These are phyloP conservation scores for Hiodon alosoides DNA, from an alignment of 2,113 vertebrate genomes.

Conservation along the genomic window DNA sequence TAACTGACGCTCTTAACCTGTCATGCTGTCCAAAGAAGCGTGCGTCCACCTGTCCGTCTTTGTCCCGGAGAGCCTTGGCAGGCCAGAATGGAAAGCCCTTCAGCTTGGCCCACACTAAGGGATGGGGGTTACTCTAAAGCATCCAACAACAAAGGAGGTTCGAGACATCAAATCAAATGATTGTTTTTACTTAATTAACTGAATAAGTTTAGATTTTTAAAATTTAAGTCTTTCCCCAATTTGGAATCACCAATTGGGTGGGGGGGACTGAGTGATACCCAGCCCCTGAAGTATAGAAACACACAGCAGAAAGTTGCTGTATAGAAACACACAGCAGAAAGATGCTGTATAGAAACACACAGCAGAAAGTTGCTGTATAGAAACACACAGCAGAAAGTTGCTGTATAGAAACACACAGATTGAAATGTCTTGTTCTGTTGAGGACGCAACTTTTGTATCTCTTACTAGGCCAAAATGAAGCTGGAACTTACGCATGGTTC, in stretches of 20 bases:
- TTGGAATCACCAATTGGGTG: not conserved
- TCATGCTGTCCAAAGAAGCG: constrained; percentile 98
- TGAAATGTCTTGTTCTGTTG: not conserved
- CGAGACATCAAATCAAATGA: no score
- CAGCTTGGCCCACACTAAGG: constrained; percentile 96
- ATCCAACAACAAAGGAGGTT: constrained; percentile 27
- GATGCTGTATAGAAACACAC: no score
- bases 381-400: no score
- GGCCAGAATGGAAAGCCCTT: constrained; percentile 99
- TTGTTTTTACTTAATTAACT: no score
- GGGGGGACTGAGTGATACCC: no score
- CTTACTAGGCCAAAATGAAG: not conserved
- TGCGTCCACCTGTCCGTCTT: constrained; percentile 95
- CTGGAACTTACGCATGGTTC: constrained; percentile 91
- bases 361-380: not conserved
- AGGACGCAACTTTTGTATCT: no score
- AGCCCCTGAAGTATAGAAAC: no score
- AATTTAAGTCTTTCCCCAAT: not conserved
- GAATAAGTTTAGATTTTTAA: no score
- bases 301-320: no score
- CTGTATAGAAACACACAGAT: not conserved
- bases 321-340: no score
- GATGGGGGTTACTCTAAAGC: constrained; percentile 92
- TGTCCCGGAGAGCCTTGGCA: constrained; percentile 94
- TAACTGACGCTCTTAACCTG: constrained; percentile 67